Evolutionary conservation across 1,140 invertebrate species (phyloP), one percentile per base, ranked within the genome.

Genomic region (Ceratina japonica): DNA sequence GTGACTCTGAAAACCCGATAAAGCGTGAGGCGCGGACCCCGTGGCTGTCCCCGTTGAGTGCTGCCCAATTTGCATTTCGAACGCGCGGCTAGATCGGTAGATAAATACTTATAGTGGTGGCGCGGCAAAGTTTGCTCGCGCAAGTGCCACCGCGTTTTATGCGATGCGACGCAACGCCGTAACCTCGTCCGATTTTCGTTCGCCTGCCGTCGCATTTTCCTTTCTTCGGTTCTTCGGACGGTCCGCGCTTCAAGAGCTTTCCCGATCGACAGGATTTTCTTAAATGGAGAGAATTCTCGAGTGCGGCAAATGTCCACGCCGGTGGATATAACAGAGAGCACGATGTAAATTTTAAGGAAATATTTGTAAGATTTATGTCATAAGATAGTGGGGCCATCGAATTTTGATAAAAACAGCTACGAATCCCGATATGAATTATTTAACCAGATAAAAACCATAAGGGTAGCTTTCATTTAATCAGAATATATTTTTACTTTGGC

Each of bases 1-100:
- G 77, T 79, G 77, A 79, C 70, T 73, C 71, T 74, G 77, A 79
- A 79, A 79, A 74, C 77, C 20, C 69, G 76, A 78, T 78, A 73
- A 73, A 73, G 75, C 65, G 58, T 62, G 51, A 62, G 70, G 58
- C 31, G 69, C 22, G 61, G 51, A 24, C 16, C 15, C 24, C 18
- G 62, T 20, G 56, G 62, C 62, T 12, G 62, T 10, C 27, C 24
- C 15, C 66, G 52, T 51, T 52, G 52, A 15, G 49, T 56, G 27
- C 16, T 31, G 77, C 70, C 70, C 44, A 79, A 79, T 79, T 79
- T 79, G 70, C 77, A 79, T 79, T 74, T 73, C 77, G 77, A 79
- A 73, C 59, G 76, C 59, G 76, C 69, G 15, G 49, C 49, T 1
- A 27, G 22, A 31, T 64, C 76, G 70, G 69, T 51, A 59, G 76